phyloP scores from a whole-genome alignment of 1,140 invertebrate species.

The Caerostris extrusa region DNA sequence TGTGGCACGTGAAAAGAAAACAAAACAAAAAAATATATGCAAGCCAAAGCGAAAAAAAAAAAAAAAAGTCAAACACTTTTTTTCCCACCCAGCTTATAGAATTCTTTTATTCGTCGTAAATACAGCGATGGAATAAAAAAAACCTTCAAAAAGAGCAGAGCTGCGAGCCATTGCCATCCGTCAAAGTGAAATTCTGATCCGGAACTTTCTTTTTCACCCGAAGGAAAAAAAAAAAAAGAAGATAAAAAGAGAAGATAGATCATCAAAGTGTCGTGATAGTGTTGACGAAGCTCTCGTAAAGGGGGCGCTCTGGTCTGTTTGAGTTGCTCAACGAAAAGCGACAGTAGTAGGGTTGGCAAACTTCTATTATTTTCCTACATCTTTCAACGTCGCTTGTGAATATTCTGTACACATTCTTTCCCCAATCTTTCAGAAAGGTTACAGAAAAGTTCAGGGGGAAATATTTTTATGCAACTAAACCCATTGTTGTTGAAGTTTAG shows the following conservation, averaged over 20 bases:
- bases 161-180: slow-evolving; percentile 32
- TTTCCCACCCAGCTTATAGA: slow-evolving; percentile 5
- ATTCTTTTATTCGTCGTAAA: slow-evolving; percentile 23
- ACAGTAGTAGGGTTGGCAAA: not conserved
- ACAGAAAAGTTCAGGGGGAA: too few species aligned
- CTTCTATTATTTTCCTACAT: not conserved
- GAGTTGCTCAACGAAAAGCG: not conserved
- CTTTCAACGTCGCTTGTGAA: not conserved
- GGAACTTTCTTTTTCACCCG: not conserved
- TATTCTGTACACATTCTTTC: not conserved
- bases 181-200: slow-evolving; percentile 35
- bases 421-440: too few species aligned
- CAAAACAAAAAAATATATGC: not conserved
- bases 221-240: not conserved
- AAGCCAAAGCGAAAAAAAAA: not conserved
- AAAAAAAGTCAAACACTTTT: not conserved
- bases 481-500: too few species aligned
- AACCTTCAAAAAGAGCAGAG: not conserved
- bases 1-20: not conserved
- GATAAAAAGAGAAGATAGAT: slow-evolving; percentile 1
- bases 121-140: not conserved
- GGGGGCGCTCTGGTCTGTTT: slow-evolving; percentile 8
- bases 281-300: slow-evolving; percentile 44
- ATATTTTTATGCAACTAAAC: too few species aligned
- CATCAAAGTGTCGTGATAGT: slow-evolving; percentile 25